These are phyloP conservation scores for Stylophora pistillata DNA, from an alignment of 64 coral and sea anemone genomes.

Conservation along the genomic window DNA sequence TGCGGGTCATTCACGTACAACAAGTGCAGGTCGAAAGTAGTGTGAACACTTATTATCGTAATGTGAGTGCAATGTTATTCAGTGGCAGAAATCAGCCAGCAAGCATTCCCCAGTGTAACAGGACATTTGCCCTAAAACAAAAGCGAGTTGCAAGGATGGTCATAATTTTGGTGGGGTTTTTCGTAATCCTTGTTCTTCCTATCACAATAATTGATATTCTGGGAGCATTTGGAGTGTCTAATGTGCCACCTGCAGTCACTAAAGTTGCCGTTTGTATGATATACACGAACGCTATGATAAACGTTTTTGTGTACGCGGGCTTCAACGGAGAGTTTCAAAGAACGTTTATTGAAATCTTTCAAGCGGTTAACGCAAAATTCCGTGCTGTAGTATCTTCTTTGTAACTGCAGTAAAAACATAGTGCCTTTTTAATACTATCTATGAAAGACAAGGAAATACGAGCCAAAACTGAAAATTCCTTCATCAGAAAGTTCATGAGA, in stretches of 20 bases:
- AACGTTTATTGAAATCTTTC: conserved; percentile 36
- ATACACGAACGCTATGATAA: conserved; percentile 55
- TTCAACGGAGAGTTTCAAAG: conserved; percentile 65
- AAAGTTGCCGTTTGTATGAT: conserved; percentile 68
- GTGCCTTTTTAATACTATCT: too few species aligned
- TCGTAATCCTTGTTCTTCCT: conserved; percentile 36
- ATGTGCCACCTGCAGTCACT: conserved; percentile 14
- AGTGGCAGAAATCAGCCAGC: not conserved
- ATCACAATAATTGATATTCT: conserved; percentile 64
- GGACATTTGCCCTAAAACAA: not conserved
- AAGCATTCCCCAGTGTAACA: not conserved
- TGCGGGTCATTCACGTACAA: conserved; percentile 33
- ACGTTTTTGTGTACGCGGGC: conserved; percentile 73
- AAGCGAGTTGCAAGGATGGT: conserved; percentile 20
- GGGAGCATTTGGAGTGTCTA: conserved; percentile 1
- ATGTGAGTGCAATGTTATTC: not conserved
- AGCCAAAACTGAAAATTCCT: too few species aligned
- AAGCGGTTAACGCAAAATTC: not conserved
- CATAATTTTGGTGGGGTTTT: conserved; percentile 45
- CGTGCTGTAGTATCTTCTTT: not conserved
- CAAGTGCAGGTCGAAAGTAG: not conserved
- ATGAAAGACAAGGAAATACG: too few species aligned
- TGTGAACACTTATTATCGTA: not conserved
- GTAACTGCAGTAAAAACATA: not conserved
- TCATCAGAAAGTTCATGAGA: too few species aligned